These are phyloP conservation scores for Drosophila orena DNA, from an alignment of 1,140 invertebrate genomes.

Conservation along the genomic window DNA sequence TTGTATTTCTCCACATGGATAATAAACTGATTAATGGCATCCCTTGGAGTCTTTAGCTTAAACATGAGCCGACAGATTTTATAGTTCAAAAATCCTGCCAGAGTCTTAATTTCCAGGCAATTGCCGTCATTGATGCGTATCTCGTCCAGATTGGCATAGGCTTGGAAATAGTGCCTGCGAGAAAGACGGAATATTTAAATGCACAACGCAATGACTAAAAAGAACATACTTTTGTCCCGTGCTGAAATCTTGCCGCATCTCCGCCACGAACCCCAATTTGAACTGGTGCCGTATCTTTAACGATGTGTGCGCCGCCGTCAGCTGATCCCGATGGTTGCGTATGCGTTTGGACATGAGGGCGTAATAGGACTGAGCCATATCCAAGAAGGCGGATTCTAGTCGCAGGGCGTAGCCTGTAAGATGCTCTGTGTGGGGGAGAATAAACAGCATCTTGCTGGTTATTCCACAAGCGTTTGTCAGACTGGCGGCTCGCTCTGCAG, in stretches of 20 bases:
- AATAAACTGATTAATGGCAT: constrained; percentile 97
- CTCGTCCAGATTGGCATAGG: constrained; percentile 95
- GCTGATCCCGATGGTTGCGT: constrained; percentile 94
- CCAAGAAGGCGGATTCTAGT: constrained; percentile 96
- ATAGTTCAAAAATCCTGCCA: constrained; percentile 98
- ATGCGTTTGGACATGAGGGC: constrained; percentile 94
- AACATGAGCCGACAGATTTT: constrained; percentile 97
- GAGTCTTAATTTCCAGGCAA: constrained; percentile 95
- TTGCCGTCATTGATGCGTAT: constrained; percentile 95
- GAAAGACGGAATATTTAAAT: constrained; percentile 11
- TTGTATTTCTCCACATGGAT: constrained; percentile 96
- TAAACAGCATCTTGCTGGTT: constrained; percentile 95
- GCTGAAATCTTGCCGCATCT: constrained; percentile 95
- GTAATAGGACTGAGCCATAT: constrained; percentile 97
- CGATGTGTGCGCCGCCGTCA: constrained; percentile 95
- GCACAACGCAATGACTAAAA: accelerated
- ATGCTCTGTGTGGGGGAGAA: constrained; percentile 95
- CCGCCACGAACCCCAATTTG: constrained; percentile 98
- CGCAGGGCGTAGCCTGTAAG: constrained; percentile 87
- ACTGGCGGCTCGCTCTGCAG: constrained; percentile 94
- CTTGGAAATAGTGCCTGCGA: constrained; percentile 95
- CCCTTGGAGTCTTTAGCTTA: constrained; percentile 93
- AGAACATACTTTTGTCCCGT: constrained; percentile 93
- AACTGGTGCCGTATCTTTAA: constrained; percentile 98
- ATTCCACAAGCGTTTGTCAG: constrained; percentile 96